A percentile compares a stretch with the other conserved stretches of the same genome.
These are phyloP conservation scores for Telmatherina bonti DNA, from an alignment of 2,797 vertebrate species.

Conservation along the genomic window DNA sequence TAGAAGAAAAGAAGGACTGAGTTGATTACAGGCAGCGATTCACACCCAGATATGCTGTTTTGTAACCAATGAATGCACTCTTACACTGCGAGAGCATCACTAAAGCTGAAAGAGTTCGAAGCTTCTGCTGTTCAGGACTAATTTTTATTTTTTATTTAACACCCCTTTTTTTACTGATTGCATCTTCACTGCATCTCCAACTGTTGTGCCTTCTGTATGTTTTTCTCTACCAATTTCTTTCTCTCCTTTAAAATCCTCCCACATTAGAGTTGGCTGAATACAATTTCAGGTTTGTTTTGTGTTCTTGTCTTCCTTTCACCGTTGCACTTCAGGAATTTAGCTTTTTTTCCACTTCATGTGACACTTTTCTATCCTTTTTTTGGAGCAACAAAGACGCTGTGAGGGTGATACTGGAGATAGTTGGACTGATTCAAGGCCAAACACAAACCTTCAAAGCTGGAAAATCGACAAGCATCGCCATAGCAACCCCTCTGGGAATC, in stretches of 20 bases:
- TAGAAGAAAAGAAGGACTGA: constrained; percentile 25
- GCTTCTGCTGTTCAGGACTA: neutral
- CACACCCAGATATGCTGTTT: constrained; percentile 39
- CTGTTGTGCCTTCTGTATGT: constrained; percentile 15
- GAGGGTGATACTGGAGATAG: constrained; percentile 50
- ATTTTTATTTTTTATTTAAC: constrained; percentile 9
- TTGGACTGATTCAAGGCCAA: constrained; percentile 56
- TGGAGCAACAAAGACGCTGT: constrained; percentile 46
- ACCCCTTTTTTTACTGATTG: constrained; percentile 8
- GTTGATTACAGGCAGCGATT: constrained; percentile 53
- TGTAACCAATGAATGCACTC: constrained; percentile 32
- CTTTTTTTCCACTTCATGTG: constrained; percentile 14
- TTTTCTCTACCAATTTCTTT: neutral
- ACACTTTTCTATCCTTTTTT: constrained; percentile 14
- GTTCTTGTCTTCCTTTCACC: constrained; percentile 1
- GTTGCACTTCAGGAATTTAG: constrained; percentile 3
- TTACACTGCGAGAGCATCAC: constrained; percentile 35
- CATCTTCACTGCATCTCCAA: constrained; percentile 7
- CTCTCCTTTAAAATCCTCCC: neutral
- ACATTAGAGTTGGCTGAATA: constrained; percentile 7
- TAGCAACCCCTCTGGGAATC: constrained; percentile 63
- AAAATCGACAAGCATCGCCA: constrained; percentile 59
- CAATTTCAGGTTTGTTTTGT: neutral
- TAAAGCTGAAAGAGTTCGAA: constrained; percentile 26
- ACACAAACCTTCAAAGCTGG: constrained; percentile 52